Evolutionary conservation across 2,797 vertebrate species (phyloP).

Genomic region (Bucorvus abyssinicus): DNA sequence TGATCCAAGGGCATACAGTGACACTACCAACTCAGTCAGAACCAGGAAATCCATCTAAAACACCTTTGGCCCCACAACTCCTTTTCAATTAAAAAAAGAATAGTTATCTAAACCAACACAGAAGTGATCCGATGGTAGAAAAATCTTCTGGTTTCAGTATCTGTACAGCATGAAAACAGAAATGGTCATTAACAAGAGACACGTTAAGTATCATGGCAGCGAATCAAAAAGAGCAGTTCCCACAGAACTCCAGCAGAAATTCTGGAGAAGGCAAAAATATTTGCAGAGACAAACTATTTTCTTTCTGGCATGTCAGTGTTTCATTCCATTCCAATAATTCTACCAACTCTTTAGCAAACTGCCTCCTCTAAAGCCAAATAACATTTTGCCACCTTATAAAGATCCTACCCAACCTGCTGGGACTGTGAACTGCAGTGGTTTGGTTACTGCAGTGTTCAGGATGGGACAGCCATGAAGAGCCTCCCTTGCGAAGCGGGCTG

Average conservation of each 20-base stretch:
- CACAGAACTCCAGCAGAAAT: neutral
- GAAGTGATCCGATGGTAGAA: neutral
- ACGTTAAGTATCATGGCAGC: neutral
- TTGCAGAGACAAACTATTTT: neutral
- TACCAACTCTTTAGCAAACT: neutral
- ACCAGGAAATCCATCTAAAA: neutral
- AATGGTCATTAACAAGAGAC: neutral
- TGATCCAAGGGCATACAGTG: rapidly evolving
- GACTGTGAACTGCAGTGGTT: neutral
- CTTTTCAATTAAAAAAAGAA: neutral
- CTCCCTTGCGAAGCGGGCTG: neutral
- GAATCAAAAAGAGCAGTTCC: neutral
- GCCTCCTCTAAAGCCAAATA: neutral
- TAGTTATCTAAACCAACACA: neutral
- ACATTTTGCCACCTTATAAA: neutral
- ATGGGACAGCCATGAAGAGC: neutral
- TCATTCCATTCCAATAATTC: neutral
- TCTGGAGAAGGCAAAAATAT: neutral
- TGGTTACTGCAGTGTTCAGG: neutral
- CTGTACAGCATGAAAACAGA: neutral
- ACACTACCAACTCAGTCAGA: neutral
- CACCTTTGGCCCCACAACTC: rapidly evolving
- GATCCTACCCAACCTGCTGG: neutral
- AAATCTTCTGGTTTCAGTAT: neutral
- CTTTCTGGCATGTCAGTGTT: neutral